Percentiles rank a stretch among this genome's conserved stretches.
Conservation (phyloP, 30 jellyfish, hydroid and myxozoan species). For the Hydractinia echinata region DNA sequence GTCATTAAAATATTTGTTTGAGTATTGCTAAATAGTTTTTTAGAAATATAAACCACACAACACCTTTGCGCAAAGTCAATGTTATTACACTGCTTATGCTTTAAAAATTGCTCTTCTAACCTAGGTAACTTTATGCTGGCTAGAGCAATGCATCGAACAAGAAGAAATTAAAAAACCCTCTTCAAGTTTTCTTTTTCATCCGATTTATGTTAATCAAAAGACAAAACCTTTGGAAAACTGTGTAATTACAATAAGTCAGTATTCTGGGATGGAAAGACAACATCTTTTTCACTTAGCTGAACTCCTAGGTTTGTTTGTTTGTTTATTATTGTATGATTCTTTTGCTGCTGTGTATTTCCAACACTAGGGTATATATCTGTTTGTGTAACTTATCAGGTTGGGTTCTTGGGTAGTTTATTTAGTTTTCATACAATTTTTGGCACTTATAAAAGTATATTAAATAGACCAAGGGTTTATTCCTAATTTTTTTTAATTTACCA, state of each 20-base stretch:
- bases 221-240: constrained; percentile 54
- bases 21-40: no score
- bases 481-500: constrained; percentile 14
- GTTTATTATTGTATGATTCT: not conserved
- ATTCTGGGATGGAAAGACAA: constrained; percentile 72
- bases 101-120: not conserved
- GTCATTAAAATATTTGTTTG: no score
- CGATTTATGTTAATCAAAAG: constrained; percentile 53
- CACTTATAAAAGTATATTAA: no score
- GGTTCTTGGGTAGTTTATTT: no score
- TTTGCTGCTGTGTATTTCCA: no score
- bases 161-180: constrained; percentile 39
- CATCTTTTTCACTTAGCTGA: constrained; percentile 75
- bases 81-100: not conserved
- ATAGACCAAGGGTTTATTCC: no score
- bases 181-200: constrained; percentile 66
- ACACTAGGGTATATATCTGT: no score
- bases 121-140: constrained; percentile 91
- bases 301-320: constrained; percentile 51
- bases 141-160: constrained; percentile 70
- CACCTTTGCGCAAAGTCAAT: not conserved
- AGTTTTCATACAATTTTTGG: no score
- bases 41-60: not conserved
- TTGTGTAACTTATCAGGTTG: no score
- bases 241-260: constrained; percentile 88